These are phyloP conservation scores for Orycteropus afer DNA, from an alignment of 2,113 vertebrate species.

Conservation along the genomic window DNA sequence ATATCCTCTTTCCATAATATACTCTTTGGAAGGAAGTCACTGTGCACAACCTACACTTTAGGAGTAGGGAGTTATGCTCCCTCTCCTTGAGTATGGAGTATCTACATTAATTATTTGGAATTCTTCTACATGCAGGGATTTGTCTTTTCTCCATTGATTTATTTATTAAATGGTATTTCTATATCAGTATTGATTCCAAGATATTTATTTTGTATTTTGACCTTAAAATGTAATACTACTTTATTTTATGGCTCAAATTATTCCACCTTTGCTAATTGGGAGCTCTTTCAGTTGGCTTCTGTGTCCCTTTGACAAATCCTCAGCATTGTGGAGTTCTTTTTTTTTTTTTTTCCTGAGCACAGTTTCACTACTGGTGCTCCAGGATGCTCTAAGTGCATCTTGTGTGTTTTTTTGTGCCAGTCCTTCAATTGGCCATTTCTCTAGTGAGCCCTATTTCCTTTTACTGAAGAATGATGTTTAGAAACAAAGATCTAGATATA, in stretches of 20 bases:
- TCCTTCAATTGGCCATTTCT: no score
- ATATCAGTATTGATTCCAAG: background rate
- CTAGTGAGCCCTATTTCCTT: no score
- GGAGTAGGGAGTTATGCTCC: no score
- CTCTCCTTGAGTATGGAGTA: background rate
- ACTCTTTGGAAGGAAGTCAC: no score
- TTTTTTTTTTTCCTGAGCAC: background rate
- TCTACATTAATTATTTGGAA: background rate
- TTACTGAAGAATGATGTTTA: no score
- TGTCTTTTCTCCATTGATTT: background rate
- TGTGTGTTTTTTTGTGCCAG: background rate
- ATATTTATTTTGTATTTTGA: background rate
- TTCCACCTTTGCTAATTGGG: background rate
- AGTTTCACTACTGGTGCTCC: background rate
- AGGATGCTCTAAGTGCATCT: background rate
- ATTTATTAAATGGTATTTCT: background rate
- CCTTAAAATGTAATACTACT: background rate
- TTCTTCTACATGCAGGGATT: background rate
- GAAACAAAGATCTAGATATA: no score
- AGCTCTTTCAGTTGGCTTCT: no score
- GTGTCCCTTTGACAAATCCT: background rate
- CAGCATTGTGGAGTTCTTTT: background rate
- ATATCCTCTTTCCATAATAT: no score
- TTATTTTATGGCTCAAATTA: background rate
- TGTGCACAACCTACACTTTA: no score